Percentiles rank a stretch among this genome's conserved stretches.
Conservation (phyloP, 2,113 vertebrate species). For the Aegithalos caudatus region DNA sequence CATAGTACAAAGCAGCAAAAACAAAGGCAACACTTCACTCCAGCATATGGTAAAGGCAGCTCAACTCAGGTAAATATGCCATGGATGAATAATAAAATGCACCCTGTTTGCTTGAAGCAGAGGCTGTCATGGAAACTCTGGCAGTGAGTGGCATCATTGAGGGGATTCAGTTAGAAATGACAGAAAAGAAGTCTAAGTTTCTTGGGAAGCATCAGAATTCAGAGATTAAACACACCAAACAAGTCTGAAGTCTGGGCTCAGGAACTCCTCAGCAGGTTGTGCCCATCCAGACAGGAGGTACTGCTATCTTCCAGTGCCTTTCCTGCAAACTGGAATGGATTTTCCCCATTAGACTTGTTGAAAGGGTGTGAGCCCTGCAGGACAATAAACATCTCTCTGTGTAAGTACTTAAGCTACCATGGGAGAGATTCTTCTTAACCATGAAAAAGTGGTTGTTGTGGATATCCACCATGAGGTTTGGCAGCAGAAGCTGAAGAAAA, state of each 20-base stretch:
- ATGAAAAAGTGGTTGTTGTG: neutral
- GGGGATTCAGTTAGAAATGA: neutral
- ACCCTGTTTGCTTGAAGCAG: fast-evolving
- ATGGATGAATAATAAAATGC: neutral
- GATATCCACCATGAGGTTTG: neutral
- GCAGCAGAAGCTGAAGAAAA: neutral
- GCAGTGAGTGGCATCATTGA: neutral
- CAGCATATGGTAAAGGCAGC: neutral
- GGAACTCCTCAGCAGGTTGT: neutral
- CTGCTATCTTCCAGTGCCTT: neutral
- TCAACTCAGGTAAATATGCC: neutral
- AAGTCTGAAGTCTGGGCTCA: neutral
- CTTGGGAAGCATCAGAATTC: neutral
- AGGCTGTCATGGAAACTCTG: slow-evolving; percentile 27
- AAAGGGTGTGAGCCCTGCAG: neutral
- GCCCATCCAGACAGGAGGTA: neutral
- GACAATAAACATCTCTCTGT: neutral
- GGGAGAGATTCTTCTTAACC: neutral
- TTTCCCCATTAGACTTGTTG: neutral
- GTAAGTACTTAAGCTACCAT: neutral
- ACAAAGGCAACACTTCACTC: neutral
- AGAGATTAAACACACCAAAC: neutral
- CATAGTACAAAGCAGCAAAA: fast-evolving
- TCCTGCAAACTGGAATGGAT: neutral
- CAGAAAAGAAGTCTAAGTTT: neutral